Evolutionary conservation across 2,113 vertebrate species (phyloP), one percentile per base, ranked within the genome.

Genomic region (Planiliza haematocheilus): DNA sequence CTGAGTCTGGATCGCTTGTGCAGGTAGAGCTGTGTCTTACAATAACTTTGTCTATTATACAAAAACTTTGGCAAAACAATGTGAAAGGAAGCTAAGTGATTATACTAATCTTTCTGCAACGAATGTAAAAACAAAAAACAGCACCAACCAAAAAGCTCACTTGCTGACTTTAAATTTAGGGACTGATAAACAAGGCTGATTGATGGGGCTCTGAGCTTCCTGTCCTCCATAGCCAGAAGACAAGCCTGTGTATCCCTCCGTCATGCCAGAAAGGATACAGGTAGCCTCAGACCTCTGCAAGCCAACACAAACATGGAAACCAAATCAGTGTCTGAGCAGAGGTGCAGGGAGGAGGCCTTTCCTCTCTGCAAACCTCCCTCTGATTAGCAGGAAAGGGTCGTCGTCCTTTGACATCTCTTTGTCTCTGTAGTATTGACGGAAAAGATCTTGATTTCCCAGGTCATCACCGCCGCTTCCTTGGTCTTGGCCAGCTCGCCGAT

Each of bases 281-380:
- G 86, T 87, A 76, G 10, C 39, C 20, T 45, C 78, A 74, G 24
- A 10, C 38, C 13, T 59, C 58, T 62, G 34, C 24, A 1, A 51
- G 86, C 90, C 90, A 92, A 87, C 58, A 83, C 77, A 91, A 94
- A 93, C 85, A 93, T 87, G 82, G 85, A 88, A 86, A 81, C 84
- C 21, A 88, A 83, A 88, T 88, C 79, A 39, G 58, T 50, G 82
- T 24, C 58, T 16, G 74, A 70, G 75, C 80, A 81, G 76, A 79
- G 74, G 82, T 57, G 58, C 42, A 75, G 66, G 91, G 85, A 86
- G 87, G 86, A 73, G 79, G 75, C 77, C 76, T 82, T 90, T 90
- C 88, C 88, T 89, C 76, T 79, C 45, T 9, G 39, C 10, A 8
- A 72, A 74, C 63, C 71, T 63, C 52, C 61, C 70, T 73, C 75